phyloP scores from a whole-genome alignment of 2,113 vertebrate genomes.

The Leuciscus idus region DNA sequence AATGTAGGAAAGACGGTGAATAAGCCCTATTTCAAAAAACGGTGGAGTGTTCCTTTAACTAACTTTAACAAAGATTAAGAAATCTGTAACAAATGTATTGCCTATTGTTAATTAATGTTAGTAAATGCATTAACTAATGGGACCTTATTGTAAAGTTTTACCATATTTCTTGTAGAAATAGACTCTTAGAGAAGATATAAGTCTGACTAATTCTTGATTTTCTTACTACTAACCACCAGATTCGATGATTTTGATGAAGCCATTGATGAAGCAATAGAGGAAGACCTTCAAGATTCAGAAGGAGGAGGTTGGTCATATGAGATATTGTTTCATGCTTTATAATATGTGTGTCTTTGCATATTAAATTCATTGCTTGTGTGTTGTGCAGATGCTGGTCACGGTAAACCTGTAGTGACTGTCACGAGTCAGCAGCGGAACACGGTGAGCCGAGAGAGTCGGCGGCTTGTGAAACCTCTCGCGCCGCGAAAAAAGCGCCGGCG shows the following conservation, averaged over 20 bases:
- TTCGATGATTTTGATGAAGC: slow-evolving; percentile 99
- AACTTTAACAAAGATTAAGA: too few species aligned
- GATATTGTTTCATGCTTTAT: neutral
- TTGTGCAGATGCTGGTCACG: slow-evolving; percentile 76
- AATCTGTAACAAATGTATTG: too few species aligned
- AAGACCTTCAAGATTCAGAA: slow-evolving; percentile 89
- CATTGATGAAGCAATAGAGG: slow-evolving; percentile 97
- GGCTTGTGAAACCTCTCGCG: slow-evolving; percentile 76
- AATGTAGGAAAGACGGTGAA: too few species aligned
- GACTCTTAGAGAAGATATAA: neutral
- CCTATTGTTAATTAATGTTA: too few species aligned
- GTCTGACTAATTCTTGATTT: neutral
- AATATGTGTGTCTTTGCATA: neutral
- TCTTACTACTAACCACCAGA: slow-evolving; percentile 61
- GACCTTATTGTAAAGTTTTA: too few species aligned
- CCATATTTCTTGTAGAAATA: neutral
- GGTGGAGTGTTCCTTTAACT: too few species aligned
- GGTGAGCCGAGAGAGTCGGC: slow-evolving; percentile 85
- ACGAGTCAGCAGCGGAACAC: slow-evolving; percentile 83
- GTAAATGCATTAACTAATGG: too few species aligned
- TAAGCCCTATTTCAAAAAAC: too few species aligned
- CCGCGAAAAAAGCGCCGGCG: slow-evolving; percentile 83
- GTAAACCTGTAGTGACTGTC: slow-evolving; percentile 84
- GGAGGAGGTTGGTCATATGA: slow-evolving; percentile 78
- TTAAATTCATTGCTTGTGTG: neutral